These are phyloP conservation scores for Cataglyphis albicans DNA, from an alignment of 2,888 invertebrate genomes.

Conservation along the genomic window DNA sequence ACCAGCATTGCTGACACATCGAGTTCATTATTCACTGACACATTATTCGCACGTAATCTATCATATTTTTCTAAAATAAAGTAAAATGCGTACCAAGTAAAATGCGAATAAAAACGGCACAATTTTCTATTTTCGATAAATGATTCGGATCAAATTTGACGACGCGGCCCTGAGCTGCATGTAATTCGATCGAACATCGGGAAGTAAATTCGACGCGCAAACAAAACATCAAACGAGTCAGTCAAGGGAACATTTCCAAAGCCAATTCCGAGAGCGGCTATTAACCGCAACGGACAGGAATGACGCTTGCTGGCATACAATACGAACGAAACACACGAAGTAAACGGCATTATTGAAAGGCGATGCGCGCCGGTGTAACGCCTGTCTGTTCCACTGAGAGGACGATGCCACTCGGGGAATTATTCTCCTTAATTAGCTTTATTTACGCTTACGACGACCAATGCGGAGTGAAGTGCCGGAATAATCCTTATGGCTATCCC, in stretches of 20 bases:
- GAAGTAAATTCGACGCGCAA: constrained; percentile 26
- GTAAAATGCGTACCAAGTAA: constrained; percentile 8
- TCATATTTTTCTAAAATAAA: constrained; percentile 49
- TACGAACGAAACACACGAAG: constrained; percentile 49
- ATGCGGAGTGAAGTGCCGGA: not conserved
- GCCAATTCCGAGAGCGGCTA: constrained; percentile 46
- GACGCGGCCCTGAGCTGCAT: not conserved
- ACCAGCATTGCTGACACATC: constrained; percentile 46
- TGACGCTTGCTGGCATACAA: constrained; percentile 11
- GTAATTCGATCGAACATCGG: not conserved
- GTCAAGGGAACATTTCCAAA: constrained; percentile 47
- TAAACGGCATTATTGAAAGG: constrained; percentile 56
- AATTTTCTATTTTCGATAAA: constrained; percentile 3
- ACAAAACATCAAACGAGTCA: constrained; percentile 53
- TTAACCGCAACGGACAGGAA: constrained; percentile 48
- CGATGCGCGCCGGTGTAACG: constrained; percentile 37
- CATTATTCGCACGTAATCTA: constrained; percentile 47
- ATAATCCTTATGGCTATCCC: constrained; percentile 44
- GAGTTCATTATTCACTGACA: constrained; percentile 54
- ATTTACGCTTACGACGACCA: constrained; percentile 45
- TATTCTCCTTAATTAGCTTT: constrained; percentile 54
- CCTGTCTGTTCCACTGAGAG: constrained; percentile 37
- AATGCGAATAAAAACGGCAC: constrained; percentile 22
- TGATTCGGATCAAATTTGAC: not conserved
- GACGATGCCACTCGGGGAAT: constrained; percentile 42